Evolutionary conservation across 2,797 vertebrate genomes (phyloP).

Genomic region (Oceanodroma leucorhoa): DNA sequence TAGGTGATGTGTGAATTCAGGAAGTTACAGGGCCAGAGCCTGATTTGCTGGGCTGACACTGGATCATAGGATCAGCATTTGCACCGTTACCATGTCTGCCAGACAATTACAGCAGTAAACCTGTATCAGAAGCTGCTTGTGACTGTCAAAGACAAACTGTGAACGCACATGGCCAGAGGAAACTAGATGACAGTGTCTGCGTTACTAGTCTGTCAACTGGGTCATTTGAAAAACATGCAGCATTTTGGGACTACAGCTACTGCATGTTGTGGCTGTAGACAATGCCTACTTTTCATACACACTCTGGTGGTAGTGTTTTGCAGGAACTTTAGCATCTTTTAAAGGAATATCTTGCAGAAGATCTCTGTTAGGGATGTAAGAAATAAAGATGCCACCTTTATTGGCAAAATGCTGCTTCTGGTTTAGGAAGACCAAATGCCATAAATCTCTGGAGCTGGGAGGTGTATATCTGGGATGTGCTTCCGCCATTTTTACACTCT

Average conservation of each 20-base stretch:
- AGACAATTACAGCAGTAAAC: not conserved
- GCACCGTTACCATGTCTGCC: not conserved
- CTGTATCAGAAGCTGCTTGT: not conserved
- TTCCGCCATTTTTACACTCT: not conserved
- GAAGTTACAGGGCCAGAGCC: not conserved
- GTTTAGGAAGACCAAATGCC: not conserved
- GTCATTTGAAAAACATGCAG: not conserved
- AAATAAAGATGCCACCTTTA: not conserved
- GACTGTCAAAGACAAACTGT: not conserved
- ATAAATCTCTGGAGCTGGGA: not conserved
- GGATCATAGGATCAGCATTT: not conserved
- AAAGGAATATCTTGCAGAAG: not conserved
- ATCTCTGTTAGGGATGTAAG: not conserved
- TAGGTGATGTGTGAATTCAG: not conserved
- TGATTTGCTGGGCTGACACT: not conserved
- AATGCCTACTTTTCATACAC: not conserved
- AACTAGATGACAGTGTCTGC: not conserved
- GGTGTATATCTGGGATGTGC: not conserved
- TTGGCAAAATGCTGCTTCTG: not conserved
- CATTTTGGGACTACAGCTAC: not conserved
- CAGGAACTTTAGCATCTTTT: not conserved
- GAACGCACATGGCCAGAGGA: rapidly evolving
- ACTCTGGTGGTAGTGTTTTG: not conserved
- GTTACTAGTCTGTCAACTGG: not conserved
- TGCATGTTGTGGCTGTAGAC: not conserved